Conservation (phyloP, 1,140 invertebrate species). For the Caenorhabditis briggsae region DNA sequence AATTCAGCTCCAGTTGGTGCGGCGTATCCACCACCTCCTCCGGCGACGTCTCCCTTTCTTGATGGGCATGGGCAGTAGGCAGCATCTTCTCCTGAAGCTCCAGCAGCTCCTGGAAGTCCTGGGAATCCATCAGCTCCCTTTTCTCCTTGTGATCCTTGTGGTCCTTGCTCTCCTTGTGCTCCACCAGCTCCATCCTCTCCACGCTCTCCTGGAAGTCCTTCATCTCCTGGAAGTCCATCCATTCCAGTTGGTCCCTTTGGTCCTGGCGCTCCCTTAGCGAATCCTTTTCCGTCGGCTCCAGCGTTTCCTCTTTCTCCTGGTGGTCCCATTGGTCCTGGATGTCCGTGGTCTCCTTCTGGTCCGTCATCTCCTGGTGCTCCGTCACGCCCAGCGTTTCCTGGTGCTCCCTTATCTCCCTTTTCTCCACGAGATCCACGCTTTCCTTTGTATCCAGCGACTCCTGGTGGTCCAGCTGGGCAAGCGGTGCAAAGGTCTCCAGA, state of each 20-base stretch:
- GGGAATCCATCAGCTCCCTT: conserved; percentile 62
- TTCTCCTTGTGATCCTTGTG: conserved; percentile 65
- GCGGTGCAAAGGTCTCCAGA: conserved; percentile 51
- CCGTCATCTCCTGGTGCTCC: conserved; percentile 63
- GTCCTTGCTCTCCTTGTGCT: conserved; percentile 64
- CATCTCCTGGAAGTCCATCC: conserved; percentile 65
- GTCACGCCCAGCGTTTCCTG: conserved; percentile 61
- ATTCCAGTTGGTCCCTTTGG: conserved; percentile 64
- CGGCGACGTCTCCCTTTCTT: conserved; percentile 62
- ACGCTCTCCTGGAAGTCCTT: conserved; percentile 66
- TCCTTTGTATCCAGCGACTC: conserved; percentile 61
- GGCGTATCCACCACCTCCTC: conserved; percentile 36
- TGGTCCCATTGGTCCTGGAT: conserved; percentile 57
- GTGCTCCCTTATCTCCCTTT: conserved; percentile 60
- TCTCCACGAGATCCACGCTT: conserved; percentile 59
- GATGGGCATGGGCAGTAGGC: conserved; percentile 64
- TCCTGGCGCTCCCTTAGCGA: conserved; percentile 63
- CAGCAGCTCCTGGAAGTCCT: conserved; percentile 59
- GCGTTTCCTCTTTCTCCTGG: conserved; percentile 59
- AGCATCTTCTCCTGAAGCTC: conserved; percentile 58
- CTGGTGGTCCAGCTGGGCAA: conserved; percentile 64
- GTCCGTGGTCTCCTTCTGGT: conserved; percentile 61
- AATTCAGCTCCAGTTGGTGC: conserved; percentile 4
- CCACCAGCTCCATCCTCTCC: conserved; percentile 66
- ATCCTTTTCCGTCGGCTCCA: conserved; percentile 61